Conservation (phyloP, 1,140 invertebrate genomes). For the Lethrus apterus region DNA sequence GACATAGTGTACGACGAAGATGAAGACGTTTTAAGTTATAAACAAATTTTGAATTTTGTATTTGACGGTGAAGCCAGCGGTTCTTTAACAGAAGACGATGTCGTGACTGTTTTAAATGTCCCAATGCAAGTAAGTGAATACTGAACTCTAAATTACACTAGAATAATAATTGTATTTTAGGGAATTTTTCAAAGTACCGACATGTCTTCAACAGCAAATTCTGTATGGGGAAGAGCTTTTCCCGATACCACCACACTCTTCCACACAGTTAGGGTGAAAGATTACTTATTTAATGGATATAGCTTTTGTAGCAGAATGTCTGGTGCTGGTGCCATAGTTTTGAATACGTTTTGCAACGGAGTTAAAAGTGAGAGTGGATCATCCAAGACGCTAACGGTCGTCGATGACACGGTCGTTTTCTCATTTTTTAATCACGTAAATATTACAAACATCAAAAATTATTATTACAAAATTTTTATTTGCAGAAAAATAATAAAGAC, state of each 20-base stretch:
- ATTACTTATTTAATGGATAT: slow-evolving; percentile 3
- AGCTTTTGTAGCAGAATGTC: not conserved
- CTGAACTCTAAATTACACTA: not conserved
- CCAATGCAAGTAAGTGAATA: not conserved
- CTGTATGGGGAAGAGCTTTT: not conserved
- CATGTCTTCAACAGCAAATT: not conserved
- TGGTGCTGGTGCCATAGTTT: not conserved
- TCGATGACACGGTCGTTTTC: not conserved
- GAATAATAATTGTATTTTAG: not conserved
- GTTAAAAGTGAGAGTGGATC: not conserved
- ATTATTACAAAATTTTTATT: not conserved
- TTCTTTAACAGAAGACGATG: not conserved
- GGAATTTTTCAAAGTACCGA: not conserved
- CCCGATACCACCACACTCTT: not conserved
- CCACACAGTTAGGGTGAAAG: not conserved
- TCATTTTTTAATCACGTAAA: slow-evolving; percentile 7
- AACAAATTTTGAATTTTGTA: not conserved
- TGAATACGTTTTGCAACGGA: not conserved
- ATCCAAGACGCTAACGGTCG: not conserved
- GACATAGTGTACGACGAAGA: not conserved
- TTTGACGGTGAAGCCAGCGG: not conserved
- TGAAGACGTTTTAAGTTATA: not conserved
- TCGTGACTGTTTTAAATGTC: not conserved
- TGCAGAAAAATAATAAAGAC: not conserved
- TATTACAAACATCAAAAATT: not conserved